phyloP scores from a whole-genome alignment of 2,113 vertebrate genomes.

The Hymenochirus boettgeri region DNA sequence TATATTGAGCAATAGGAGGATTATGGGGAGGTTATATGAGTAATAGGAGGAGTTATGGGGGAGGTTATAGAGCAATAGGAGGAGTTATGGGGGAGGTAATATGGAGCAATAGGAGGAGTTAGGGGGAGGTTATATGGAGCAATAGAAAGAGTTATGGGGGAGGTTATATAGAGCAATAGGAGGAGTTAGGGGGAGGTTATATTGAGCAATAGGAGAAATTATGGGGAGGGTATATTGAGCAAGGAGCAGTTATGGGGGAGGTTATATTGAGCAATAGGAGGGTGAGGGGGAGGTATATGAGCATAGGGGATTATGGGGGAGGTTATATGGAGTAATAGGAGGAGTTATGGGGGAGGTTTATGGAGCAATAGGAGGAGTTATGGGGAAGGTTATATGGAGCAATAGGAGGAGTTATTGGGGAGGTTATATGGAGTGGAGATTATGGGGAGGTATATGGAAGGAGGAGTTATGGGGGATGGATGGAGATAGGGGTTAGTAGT shows the following conservation, averaged over 20 bases:
- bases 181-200: not conserved
- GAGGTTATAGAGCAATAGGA: constrained; percentile 4
- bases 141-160: not conserved
- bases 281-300: no score
- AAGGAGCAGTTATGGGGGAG: not conserved
- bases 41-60: not conserved
- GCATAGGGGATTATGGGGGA: not conserved
- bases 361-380: constrained; percentile 3
- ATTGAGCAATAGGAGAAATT: not conserved
- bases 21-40: not conserved
- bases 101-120: not conserved
- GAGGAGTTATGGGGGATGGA: not conserved
- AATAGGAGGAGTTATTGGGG: constrained; percentile 4
- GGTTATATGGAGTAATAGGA: constrained; percentile 1
- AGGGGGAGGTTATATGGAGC: not conserved
- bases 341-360: not conserved
- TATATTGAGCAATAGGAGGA: not conserved
- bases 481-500: no score
- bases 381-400: constrained; percentile 2
- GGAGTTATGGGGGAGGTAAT: not conserved
- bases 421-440: constrained; percentile 5
- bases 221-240: not conserved
- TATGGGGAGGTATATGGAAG: no score
- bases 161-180: not conserved
- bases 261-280: constrained; percentile 1